Evolutionary conservation across 2,113 vertebrate species (phyloP).

Genomic region (Eclectus roratus): DNA sequence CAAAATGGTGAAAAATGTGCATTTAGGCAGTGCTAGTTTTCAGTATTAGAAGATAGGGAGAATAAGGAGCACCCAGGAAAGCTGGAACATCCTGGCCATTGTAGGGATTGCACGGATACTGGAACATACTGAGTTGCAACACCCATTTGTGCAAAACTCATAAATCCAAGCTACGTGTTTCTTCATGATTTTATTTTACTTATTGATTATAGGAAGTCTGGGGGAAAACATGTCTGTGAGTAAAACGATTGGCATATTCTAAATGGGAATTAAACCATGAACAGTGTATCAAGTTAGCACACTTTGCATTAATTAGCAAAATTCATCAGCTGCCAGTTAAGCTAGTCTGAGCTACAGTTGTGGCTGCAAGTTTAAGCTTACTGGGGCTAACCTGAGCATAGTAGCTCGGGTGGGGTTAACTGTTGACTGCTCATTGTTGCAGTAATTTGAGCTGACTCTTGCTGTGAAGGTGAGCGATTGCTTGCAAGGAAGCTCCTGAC

Average conservation of each 20-base stretch:
- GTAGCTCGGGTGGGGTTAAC: background rate
- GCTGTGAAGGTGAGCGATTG: background rate
- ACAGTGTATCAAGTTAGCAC: background rate
- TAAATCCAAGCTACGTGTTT: background rate
- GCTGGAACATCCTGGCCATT: background rate
- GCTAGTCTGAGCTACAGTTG: background rate
- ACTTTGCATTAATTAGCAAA: background rate
- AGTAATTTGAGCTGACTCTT: background rate
- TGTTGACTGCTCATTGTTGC: background rate
- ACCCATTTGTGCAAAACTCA: background rate
- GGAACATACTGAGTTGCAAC: background rate
- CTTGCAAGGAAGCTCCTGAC: background rate
- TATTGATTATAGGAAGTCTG: background rate
- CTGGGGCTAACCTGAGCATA: background rate
- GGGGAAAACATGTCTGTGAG: background rate
- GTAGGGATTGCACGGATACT: background rate
- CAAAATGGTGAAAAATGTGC: background rate
- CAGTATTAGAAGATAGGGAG: background rate
- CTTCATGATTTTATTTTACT: background rate
- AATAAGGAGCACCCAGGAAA: background rate
- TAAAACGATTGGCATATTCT: background rate
- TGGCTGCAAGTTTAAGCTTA: background rate
- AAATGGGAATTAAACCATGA: background rate
- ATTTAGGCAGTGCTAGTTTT: background rate
- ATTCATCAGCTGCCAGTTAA: background rate